Percentiles rank a stretch among this genome's conserved stretches.
Conservation (phyloP, 2,797 vertebrate genomes). For the Tapera naevia region DNA sequence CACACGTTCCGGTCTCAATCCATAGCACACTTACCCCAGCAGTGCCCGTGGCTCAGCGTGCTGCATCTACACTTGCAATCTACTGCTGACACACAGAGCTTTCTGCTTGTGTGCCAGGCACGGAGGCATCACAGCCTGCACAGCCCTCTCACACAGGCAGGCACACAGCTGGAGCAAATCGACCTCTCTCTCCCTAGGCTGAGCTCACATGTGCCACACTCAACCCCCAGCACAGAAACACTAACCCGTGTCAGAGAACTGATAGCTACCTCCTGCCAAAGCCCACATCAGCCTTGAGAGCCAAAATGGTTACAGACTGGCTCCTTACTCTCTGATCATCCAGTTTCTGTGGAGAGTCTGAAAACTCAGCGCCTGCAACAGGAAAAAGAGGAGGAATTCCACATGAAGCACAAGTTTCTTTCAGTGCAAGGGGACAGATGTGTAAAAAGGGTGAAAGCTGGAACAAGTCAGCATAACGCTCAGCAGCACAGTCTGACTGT, state of each 20-base stretch:
- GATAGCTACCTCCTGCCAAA: not conserved
- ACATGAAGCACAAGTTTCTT: not conserved
- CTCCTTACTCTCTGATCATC: not conserved
- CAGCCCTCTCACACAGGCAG: not conserved
- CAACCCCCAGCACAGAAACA: not conserved
- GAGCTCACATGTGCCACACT: not conserved
- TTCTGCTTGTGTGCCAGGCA: not conserved
- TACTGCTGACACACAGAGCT: not conserved
- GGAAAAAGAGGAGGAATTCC: not conserved
- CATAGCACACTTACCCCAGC: not conserved
- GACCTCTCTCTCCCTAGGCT: fast-evolving
- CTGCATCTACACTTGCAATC: not conserved
- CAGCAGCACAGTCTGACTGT: not conserved
- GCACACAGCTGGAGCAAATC: not conserved
- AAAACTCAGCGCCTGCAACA: not conserved
- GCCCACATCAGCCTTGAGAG: not conserved
- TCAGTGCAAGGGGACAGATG: not conserved
- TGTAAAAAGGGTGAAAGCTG: not conserved
- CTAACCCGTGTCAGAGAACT: fast-evolving
- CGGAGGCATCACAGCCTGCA: not conserved
- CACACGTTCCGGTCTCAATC: not conserved
- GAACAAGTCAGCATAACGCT: not conserved
- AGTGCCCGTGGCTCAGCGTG: not conserved
- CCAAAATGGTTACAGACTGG: not conserved
- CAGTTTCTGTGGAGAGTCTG: not conserved